Base-by-base conservation (phyloP, 2,113 vertebrate genomes). In the Phalacrocorax brasilianus region DNA sequence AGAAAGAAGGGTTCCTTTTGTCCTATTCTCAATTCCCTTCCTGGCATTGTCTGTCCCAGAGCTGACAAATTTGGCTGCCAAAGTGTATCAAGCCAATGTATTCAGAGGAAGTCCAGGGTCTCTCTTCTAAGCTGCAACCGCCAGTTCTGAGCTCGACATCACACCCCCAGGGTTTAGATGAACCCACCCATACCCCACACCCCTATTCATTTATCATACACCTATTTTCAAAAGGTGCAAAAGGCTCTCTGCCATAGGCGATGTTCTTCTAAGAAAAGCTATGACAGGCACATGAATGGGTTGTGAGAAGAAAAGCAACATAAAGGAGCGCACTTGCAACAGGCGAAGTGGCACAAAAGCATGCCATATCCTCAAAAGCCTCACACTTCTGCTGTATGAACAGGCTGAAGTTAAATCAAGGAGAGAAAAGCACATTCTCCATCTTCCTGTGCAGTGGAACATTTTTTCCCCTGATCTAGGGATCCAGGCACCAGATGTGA, bases 271-370 rank as follows among this genome's bases (percentile, higher is more conserved):
- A 58, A 75, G 38, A 40, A 72, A 86, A 75, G 17, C 38, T 53
- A 28, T 5, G 35, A 53, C 2, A 75, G 42, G 26, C n/a, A 62
- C 16, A 13, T 2, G 13, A 85, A 74, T 13, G 14, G 56, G 30
- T 3, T 58, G 30, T 30, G 40, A 58, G 83, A 66, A 65, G 28
- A 55, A 66, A 63, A 53, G 16, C 19, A 67, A 71, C 30, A 42
- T 21, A 5, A 67, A 86, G 66, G 12, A 11, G 23, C 1, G 20
- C 21, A 58, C 27, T 3, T 44, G 38, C 62, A 78, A 67, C 5
- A 75, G 0, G 0, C 42, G 19, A 49, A 67, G 14, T 2, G 8
- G 27, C 63, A 61, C 70, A 49, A 86, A 55, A 42, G 17, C 61
- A 35, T 61, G 67, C 24, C 26, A n/a, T 33, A 53, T 11, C 52